Base-by-base conservation (phyloP, 2,113 vertebrate species). In the Pelusios castaneus region DNA sequence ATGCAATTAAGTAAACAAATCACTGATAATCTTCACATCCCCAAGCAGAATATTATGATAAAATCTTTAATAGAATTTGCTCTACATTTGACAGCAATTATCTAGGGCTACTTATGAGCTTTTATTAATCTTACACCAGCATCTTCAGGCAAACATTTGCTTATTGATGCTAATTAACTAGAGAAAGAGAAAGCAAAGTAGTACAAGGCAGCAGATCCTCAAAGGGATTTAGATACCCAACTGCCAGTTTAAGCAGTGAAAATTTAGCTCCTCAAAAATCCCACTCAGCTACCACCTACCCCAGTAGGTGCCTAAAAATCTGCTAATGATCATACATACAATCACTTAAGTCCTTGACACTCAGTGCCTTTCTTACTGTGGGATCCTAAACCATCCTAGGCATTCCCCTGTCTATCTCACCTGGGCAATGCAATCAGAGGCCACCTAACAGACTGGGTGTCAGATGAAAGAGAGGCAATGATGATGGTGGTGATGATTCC, bases 161-260 rank as follows among this genome's bases (percentile, higher is more conserved):
- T 63, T 60, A 83, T 5, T 51, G 77, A 88, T 54, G 63, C n/a
- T 92, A 97, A 95, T 90, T 91, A 95, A 89, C 80, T 51, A 31
- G 81, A 51, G 31, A 93, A 83, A 92, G 91, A 27, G 43, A 76
- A 27, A 76, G 41, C 52, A 92, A 81, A 91, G 78, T 63, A 78
- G 82, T 75, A 55, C 60, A 79, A 45, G 86, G 63, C 63, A 70
- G 63, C 63, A 70, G 34, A 67, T 70, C 63, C 63, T 38, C n/a
- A 10, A n/a, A n/a, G 19, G 34, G 17, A 70, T 38, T 38, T 38
- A 70, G n/a, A 10, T 70, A 21, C 19, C 63, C 34, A 63, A 63
- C 60, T 38, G 21, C n/a, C 58, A 31, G 6, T 60, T 60, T 34
- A 16, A 29, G 29, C 58, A 31, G 29, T 60, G 29, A 60, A 60